These are phyloP conservation scores for Aviceda subcristata DNA, from an alignment of 2,113 vertebrate species.

Conservation along the genomic window DNA sequence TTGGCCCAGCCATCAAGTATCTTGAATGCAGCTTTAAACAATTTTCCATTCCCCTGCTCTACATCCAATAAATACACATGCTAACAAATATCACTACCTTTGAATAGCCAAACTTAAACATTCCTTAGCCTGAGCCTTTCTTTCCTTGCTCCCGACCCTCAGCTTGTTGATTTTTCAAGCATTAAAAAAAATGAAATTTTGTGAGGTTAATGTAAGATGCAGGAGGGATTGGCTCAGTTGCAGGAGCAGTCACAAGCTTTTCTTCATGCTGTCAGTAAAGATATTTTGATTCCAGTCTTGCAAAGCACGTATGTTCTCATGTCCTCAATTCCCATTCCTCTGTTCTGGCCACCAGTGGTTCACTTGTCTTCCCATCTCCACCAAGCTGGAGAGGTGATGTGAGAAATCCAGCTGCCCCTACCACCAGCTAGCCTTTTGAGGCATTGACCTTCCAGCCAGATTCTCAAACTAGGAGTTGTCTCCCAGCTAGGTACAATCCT, in stretches of 20 bases:
- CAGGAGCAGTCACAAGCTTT: background rate
- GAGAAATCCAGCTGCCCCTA: background rate
- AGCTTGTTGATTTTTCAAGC: background rate
- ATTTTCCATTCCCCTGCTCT: background rate
- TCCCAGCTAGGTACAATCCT: accelerated
- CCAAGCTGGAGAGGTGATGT: background rate
- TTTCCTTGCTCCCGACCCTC: background rate
- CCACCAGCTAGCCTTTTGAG: background rate
- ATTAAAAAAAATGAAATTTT: background rate
- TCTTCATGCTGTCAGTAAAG: background rate
- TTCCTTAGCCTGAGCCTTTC: background rate
- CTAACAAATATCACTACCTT: background rate
- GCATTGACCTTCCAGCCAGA: background rate
- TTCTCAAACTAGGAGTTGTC: background rate
- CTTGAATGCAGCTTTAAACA: background rate
- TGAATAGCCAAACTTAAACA: background rate
- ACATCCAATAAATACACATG: background rate
- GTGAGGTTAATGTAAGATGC: background rate
- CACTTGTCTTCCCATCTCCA: background rate
- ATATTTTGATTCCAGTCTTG: background rate
- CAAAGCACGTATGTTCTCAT: background rate
- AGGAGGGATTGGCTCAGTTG: background rate
- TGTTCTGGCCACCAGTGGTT: background rate
- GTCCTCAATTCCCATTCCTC: background rate
- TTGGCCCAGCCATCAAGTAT: background rate